phyloP scores from a whole-genome alignment of 2,113 vertebrate genomes.

The Craseonycteris thonglongyai region DNA sequence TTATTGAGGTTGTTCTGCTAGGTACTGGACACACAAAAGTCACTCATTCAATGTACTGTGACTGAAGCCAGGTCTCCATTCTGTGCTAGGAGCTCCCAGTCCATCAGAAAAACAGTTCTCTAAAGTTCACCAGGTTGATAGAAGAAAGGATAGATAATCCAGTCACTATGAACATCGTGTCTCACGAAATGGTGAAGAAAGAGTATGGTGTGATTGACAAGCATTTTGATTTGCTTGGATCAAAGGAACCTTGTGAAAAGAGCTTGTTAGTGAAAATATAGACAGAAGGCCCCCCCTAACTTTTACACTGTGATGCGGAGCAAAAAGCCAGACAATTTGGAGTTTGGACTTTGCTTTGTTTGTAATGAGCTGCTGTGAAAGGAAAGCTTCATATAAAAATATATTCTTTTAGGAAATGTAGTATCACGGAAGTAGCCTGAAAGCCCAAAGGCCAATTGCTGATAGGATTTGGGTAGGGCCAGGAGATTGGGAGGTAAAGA shows the following conservation, averaged over 20 bases:
- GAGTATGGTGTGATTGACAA: neutral
- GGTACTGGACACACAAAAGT: neutral
- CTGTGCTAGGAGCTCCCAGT: neutral
- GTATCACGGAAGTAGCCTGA: neutral
- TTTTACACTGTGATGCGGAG: neutral
- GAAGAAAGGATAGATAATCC: neutral
- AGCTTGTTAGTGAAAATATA: conserved; percentile 5
- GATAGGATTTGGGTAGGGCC: neutral
- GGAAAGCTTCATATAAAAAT: neutral
- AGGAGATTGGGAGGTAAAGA: neutral
- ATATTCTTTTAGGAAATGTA: neutral
- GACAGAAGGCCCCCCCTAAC: neutral
- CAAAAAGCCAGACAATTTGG: neutral
- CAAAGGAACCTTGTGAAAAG: neutral
- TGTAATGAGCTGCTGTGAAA: neutral
- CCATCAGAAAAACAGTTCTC: neutral
- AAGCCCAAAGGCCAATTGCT: neutral
- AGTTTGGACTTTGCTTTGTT: neutral
- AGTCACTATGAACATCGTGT: neutral
- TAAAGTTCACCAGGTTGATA: neutral
- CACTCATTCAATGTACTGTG: neutral
- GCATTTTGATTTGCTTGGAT: neutral
- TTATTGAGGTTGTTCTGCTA: neutral
- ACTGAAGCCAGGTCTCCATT: neutral
- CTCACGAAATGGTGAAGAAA: neutral